Conservation (phyloP, 2,113 vertebrate genomes). For the Protobothrops mucrosquamatus region DNA sequence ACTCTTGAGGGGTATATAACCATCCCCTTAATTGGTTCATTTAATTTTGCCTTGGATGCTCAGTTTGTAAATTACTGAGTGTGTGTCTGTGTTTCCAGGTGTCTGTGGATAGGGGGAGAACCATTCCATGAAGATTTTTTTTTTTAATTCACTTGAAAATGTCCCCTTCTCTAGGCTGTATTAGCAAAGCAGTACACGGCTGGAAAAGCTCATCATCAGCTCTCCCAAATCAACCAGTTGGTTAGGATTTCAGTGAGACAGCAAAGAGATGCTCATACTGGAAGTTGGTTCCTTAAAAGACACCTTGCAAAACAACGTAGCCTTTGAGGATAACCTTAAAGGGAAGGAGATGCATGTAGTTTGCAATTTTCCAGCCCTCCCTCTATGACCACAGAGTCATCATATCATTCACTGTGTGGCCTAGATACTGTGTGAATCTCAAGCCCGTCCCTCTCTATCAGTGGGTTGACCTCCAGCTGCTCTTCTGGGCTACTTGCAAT, state of each 20-base stretch:
- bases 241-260: neutral
- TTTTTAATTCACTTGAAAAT: neutral
- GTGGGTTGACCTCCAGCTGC: constrained; percentile 38
- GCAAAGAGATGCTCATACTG: neutral
- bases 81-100: neutral
- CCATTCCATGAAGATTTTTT: neutral
- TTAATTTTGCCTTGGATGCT: neutral
- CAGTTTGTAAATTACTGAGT: neutral
- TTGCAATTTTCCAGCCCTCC: neutral
- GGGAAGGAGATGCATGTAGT: neutral
- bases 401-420: too few species aligned
- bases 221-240: neutral
- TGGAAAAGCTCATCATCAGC: neutral
- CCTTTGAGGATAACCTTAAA: neutral
- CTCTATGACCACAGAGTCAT: neutral
- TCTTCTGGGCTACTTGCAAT: constrained; percentile 40
- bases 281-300: neutral
- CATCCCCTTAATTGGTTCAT: neutral
- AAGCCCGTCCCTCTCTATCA: neutral
- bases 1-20: neutral
- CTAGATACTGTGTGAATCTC: neutral
- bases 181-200: neutral
- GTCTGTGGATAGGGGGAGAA: neutral
- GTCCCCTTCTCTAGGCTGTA: neutral
- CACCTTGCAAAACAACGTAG: neutral